These are phyloP conservation scores for Drosophila bocqueti DNA, from an alignment of 1,140 invertebrate species.

Conservation along the genomic window DNA sequence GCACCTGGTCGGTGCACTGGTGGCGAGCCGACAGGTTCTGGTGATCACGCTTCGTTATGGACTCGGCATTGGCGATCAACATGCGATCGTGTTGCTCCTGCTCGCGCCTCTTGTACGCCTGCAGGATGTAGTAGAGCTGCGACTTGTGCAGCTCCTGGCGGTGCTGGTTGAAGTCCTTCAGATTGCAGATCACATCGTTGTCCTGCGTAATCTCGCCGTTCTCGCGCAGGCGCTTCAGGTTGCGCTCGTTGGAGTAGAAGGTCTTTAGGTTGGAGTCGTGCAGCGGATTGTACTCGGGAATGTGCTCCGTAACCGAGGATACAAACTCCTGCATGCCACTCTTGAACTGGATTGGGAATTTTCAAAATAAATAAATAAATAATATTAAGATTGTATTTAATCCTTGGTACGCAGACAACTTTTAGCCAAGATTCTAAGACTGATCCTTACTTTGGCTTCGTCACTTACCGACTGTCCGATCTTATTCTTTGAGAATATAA, in stretches of 20 bases:
- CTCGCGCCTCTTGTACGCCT: slow-evolving; percentile 70
- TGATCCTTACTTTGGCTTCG: not conserved
- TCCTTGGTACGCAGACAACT: no score
- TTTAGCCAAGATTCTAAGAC: not conserved
- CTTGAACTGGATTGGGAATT: slow-evolving; percentile 52
- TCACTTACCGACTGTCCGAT: slow-evolving; percentile 72
- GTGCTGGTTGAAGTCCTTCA: slow-evolving; percentile 82
- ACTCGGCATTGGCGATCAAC: slow-evolving; percentile 73
- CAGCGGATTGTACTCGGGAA: slow-evolving; percentile 78
- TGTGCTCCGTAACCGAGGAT: slow-evolving; percentile 51
- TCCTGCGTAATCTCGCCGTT: slow-evolving; percentile 77
- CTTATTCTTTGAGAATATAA: slow-evolving; percentile 82
- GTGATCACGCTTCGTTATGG: slow-evolving; percentile 71
- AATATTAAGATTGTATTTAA: not conserved
- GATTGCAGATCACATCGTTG: slow-evolving; percentile 81
- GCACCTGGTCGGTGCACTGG: slow-evolving; percentile 60
- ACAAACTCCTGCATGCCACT: slow-evolving; percentile 75
- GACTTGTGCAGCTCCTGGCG: slow-evolving; percentile 83
- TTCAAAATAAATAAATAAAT: not conserved
- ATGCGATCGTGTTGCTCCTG: slow-evolving; percentile 72
- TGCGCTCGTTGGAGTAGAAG: slow-evolving; percentile 74
- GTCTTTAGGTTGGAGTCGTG: slow-evolving; percentile 80
- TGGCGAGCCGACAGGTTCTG: slow-evolving; percentile 53
- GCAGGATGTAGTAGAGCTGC: slow-evolving; percentile 74
- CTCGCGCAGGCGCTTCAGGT: slow-evolving; percentile 71